Percentiles rank a stretch among this genome's conserved stretches.
phyloP scores from a whole-genome alignment of 2,797 vertebrate species.

The Anguilla pacifica region DNA sequence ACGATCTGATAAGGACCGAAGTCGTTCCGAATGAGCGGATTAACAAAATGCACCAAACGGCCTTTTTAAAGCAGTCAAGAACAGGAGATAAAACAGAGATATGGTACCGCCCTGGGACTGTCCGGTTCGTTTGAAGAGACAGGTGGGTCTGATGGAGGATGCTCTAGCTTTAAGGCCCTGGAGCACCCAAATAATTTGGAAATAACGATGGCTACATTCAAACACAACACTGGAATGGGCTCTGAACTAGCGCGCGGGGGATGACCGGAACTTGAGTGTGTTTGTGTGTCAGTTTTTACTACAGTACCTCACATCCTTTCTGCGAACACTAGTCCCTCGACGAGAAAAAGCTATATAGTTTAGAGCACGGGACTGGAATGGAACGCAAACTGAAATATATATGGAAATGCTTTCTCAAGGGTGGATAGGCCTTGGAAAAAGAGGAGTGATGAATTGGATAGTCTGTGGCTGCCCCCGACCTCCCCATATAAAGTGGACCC shows the following conservation, averaged over 20 bases:
- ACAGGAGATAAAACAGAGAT: background rate
- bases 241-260: background rate
- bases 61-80: background rate
- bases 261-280: background rate
- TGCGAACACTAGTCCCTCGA: background rate
- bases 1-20: background rate
- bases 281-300: constrained; percentile 6
- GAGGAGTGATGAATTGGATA: background rate
- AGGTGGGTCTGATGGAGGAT: background rate
- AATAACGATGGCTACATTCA: background rate
- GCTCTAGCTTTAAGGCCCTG: background rate
- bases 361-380: background rate
- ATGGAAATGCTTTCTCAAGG: background rate
- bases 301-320: background rate
- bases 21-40: background rate
- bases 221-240: background rate
- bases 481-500: background rate
- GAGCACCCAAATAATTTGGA: background rate
- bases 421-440: background rate
- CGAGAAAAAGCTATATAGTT: background rate
- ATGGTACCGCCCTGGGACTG: background rate
- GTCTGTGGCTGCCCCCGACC: background rate
- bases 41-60: background rate
- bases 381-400: background rate
- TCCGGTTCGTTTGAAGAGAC: background rate